Percentiles rank a stretch among this genome's conserved stretches.
Evolutionary conservation across 2,797 vertebrate species (phyloP).

Genomic region (Acrossocheilus wenchowensis): DNA sequence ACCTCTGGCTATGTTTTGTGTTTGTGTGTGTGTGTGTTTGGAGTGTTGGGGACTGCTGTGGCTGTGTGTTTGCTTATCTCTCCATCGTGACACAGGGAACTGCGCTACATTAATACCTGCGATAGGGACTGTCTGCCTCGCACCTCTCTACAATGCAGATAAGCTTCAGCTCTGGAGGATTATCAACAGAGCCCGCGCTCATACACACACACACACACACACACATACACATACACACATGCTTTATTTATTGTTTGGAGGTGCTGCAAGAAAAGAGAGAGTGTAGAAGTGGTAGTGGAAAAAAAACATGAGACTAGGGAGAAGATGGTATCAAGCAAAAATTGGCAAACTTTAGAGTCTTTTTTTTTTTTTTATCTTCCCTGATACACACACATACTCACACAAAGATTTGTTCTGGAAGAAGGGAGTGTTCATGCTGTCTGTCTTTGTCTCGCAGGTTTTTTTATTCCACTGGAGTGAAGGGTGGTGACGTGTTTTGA

Average conservation of each 20-base stretch:
- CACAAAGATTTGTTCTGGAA: slow-evolving; percentile 41
- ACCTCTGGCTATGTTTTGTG: slow-evolving; percentile 58
- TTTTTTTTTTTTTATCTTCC: slow-evolving; percentile 23
- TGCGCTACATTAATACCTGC: slow-evolving; percentile 71
- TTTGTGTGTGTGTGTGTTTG: slow-evolving; percentile 66
- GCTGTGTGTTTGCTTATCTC: slow-evolving; percentile 63
- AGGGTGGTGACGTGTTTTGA: neutral
- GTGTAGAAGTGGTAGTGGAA: slow-evolving; percentile 22
- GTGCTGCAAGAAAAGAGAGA: slow-evolving; percentile 24
- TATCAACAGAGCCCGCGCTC: slow-evolving; percentile 60
- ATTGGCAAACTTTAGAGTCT: slow-evolving; percentile 40
- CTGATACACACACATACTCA: slow-evolving; percentile 23
- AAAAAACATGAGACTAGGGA: slow-evolving; percentile 26
- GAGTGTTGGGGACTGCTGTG: slow-evolving; percentile 64
- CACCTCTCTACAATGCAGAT: slow-evolving; percentile 71
- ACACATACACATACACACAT: slow-evolving; percentile 46
- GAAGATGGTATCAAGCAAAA: slow-evolving; percentile 43
- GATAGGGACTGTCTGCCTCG: slow-evolving; percentile 70
- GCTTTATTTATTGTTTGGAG: slow-evolving; percentile 64
- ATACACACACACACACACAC: slow-evolving; percentile 45
- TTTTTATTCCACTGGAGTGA: slow-evolving; percentile 30
- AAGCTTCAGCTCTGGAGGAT: slow-evolving; percentile 66
- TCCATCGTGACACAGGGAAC: slow-evolving; percentile 67
- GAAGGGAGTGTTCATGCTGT: slow-evolving; percentile 29
- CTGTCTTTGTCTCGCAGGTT: slow-evolving; percentile 27